phyloP scores from a whole-genome alignment of 1,140 invertebrate genomes.

The Diorhabda elongata region DNA sequence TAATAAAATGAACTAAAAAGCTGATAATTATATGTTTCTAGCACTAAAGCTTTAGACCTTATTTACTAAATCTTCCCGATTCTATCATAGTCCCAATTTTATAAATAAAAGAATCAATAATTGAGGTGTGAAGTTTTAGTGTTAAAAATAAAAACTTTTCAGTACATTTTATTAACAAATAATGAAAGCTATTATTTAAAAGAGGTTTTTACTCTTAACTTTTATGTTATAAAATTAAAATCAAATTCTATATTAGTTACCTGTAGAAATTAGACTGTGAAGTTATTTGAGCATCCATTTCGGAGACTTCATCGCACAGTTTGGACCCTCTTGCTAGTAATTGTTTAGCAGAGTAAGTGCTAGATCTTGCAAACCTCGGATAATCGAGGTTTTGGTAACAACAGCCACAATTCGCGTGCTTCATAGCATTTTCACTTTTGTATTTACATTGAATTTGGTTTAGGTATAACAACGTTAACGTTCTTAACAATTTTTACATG shows the following conservation, averaged over 20 bases:
- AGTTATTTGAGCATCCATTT: neutral
- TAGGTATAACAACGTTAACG: neutral
- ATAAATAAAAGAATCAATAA: no score
- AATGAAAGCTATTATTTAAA: no score
- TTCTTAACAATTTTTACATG: neutral
- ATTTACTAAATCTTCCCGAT: no score
- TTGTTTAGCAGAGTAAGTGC: neutral
- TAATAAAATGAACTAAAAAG: no score
- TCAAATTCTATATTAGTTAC: neutral
- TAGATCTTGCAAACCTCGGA: neutral
- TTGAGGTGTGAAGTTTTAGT: no score
- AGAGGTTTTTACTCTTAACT: no score
- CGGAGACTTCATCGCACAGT: neutral
- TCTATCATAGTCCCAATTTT: no score
- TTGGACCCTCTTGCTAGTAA: neutral
- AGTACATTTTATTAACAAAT: no score
- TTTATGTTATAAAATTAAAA: no score
- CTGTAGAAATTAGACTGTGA: neutral
- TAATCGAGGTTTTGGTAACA: neutral
- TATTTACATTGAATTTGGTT: neutral
- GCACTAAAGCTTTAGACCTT: no score
- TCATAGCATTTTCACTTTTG: neutral
- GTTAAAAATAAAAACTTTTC: no score
- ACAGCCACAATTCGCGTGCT: neutral
- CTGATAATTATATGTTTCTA: no score